These are phyloP conservation scores for Bombus terrestris DNA, from an alignment of 1,140 invertebrate genomes.

Conservation along the genomic window DNA sequence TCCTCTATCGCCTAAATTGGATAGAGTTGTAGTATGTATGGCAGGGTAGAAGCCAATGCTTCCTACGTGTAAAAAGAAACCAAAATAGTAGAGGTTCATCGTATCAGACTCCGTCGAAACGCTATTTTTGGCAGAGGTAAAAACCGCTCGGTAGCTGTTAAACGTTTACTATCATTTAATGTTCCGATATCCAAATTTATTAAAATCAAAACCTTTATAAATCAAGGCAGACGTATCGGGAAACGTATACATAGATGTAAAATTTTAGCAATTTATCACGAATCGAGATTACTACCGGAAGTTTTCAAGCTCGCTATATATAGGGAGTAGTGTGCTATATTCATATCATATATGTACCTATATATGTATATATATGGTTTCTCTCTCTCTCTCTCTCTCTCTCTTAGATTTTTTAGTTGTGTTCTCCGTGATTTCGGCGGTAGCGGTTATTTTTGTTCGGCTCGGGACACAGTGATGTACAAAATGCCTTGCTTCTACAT, in stretches of 20 bases:
- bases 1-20: neutral
- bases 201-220: no score
- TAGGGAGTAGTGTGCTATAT: neutral
- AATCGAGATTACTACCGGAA: no score
- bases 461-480: slow-evolving; percentile 13
- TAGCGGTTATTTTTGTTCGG: slow-evolving; percentile 45
- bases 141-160: slow-evolving; percentile 68
- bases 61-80: slow-evolving; percentile 58
- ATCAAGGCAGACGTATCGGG: no score
- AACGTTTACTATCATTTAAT: slow-evolving; percentile 38
- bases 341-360: neutral
- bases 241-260: no score
- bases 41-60: neutral
- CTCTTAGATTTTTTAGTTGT: neutral
- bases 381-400: neutral
- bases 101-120: slow-evolving; percentile 74
- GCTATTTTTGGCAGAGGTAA: slow-evolving; percentile 81
- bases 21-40: neutral
- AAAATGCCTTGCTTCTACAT: slow-evolving; percentile 32
- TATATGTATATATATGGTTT: neutral
- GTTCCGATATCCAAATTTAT: neutral
- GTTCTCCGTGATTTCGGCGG: neutral
- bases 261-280: no score
- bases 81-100: slow-evolving; percentile 70
- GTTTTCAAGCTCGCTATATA: no score